Base-by-base conservation (phyloP, 2,888 invertebrate genomes). In the Rambutsinella grinnellia region DNA sequence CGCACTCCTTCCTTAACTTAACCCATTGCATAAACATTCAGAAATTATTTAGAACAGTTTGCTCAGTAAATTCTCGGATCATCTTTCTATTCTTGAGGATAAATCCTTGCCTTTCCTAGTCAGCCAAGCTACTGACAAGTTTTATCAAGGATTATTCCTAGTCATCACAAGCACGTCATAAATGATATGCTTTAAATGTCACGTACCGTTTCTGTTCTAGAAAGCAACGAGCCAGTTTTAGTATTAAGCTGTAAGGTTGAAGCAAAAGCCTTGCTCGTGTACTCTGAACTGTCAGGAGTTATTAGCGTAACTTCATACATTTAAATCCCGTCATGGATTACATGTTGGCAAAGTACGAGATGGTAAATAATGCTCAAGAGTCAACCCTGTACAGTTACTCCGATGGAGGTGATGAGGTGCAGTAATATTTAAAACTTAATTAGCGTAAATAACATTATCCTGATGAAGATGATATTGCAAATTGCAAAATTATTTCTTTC, bases 151-250 rank as follows among this genome's bases (percentile, higher is more conserved):
- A 36, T 36, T 36, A 36, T 36, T 36, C 36, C 36, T 13, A 36
- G 36, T 36, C 36, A 36, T 70, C 70, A 62, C 26, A n/a, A n/a
- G n/a, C 70, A 70, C 70, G 49, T 70, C 70, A 70, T 62, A 70
- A 62, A 70, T 36, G 61, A 62, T 27, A 26, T 56, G 62, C 56
- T 62, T 62, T 46, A 67, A 67, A 53, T 62, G 54, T 60, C 51
- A 27, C 62, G 53, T 62, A 27, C 62, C 47, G 70, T 57, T 68
- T 51, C 36, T 36, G 36, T 44, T 70, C 57, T 56, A 54, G 36
- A 19, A 70, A 53, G 24, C 27, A 56, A 21, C 47, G 5, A 36
- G 36, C 36, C 36, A 36, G 36, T 36, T 46, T 26, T 17, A 58
- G 57, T 71, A 65, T 65, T 58, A 51, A 58, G 65, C 19, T 21